Evolutionary conservation across 30 jellyfish, hydroid and myxozoan species (phyloP).

Genomic region (Morbakka virulenta): DNA sequence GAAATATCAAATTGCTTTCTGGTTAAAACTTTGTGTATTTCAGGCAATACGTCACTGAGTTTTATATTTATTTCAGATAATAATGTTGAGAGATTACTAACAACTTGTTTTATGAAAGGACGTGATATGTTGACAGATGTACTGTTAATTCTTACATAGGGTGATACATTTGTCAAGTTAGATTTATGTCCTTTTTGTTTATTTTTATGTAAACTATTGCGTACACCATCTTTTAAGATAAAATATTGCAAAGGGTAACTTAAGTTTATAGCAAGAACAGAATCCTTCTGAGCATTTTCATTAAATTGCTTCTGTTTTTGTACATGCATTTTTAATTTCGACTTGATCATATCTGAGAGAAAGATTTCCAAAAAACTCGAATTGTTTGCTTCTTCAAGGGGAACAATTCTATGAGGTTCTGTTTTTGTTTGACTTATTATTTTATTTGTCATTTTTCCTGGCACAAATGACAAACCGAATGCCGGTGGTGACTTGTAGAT

Average conservation of each 20-base stretch:
- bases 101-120: slow-evolving; percentile 6
- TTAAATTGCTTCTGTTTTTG: neutral
- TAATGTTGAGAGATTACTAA: slow-evolving; percentile 7
- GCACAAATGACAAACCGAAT: slow-evolving; percentile 34
- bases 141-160: slow-evolving; percentile 33
- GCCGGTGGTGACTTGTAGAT: slow-evolving; percentile 57
- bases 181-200: neutral
- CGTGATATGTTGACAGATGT: slow-evolving; percentile 29
- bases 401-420: neutral
- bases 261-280: neutral
- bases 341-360: neutral
- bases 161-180: neutral
- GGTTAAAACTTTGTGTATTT: slow-evolving; percentile 17
- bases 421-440: neutral
- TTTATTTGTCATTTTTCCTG: slow-evolving; percentile 10
- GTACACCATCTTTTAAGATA: neutral
- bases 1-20: slow-evolving; percentile 22
- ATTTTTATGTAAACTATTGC: neutral
- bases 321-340: neutral
- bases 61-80: slow-evolving; percentile 20
- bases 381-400: neutral
- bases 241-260: neutral
- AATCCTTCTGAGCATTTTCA: neutral
- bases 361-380: neutral
- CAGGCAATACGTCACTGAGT: slow-evolving; percentile 65